Evolutionary conservation across 2,113 vertebrate species (phyloP), one percentile per base, ranked within the genome.

Genomic region (Hippocampus comes): DNA sequence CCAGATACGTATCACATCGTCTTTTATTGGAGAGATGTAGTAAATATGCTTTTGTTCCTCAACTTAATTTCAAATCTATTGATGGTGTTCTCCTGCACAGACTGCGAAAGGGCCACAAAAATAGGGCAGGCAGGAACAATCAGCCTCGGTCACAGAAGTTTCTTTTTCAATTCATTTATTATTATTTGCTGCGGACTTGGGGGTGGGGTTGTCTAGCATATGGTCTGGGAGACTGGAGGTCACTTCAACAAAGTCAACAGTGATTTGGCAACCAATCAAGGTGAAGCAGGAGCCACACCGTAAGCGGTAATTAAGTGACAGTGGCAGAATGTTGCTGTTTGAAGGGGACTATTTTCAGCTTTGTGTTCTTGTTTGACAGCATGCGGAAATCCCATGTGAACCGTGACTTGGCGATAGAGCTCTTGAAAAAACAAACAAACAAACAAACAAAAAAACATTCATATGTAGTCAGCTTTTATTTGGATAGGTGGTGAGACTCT

Each of bases 251-350:
- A 88, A 88, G 81, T 82, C 81, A 80, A 71, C 67, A 38, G 73
- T 79, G 78, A 78, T 77, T 87, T 90, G 88, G 85, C 85, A 85
- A 61, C 78, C 77, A 76, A 86, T 83, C 84, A 87, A 83, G 80
- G 79, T 78, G 66, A 79, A 61, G 76, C 85, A 42, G 70, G 68
- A 79, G 75, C 81, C 75, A 79, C 34, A 72, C 69, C 81, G 63
- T 72, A 25, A 80, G 81, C 80, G 77, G 76, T 87, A 85, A 85
- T 88, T 87, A 84, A 85, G 78, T 80, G 83, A 79, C 84, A 76
- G 69, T 84, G 81, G 84, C 78, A 67, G 81, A 82, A 78, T 74
- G 71, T 79, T 34, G 64, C 81, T 70, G 71, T 82, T 80, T 84
- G 75, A 79, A 84, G 76, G 59, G 15, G 68, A 79, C 67, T 83